Conservation (phyloP, 2,797 vertebrate species). For the Zenarchopterus dispar region DNA sequence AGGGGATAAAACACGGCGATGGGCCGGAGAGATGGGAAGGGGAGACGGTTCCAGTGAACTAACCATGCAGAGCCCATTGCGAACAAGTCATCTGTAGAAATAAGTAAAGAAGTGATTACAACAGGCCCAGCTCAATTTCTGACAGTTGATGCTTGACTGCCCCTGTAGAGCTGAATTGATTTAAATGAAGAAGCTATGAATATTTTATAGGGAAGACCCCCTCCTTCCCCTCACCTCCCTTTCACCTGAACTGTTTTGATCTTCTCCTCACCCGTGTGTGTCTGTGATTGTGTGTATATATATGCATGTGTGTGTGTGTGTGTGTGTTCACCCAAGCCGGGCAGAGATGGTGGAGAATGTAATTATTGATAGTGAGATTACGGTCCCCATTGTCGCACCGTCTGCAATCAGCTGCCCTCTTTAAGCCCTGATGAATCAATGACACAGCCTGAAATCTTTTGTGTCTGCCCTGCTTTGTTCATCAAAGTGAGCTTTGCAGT, state of each 20-base stretch:
- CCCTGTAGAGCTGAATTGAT: constrained; percentile 77
- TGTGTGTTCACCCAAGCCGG: not conserved
- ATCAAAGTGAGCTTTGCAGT: constrained; percentile 75
- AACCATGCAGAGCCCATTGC: constrained; percentile 77
- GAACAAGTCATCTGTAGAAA: constrained; percentile 78
- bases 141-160: constrained; percentile 78
- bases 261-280: constrained; percentile 32
- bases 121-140: constrained; percentile 79
- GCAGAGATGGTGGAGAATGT: constrained; percentile 54
- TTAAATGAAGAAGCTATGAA: constrained; percentile 86
- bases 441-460: constrained; percentile 66
- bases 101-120: constrained; percentile 83
- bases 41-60: constrained; percentile 54
- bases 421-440: constrained; percentile 74
- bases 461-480: constrained; percentile 66
- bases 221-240: constrained; percentile 14
- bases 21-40: constrained; percentile 41
- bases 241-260: constrained; percentile 72
- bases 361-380: constrained; percentile 80
- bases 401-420: constrained; percentile 71
- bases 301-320: constrained; percentile 9
- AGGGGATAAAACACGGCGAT: constrained; percentile 71
- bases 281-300: constrained; percentile 21
- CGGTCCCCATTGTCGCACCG: constrained; percentile 61
- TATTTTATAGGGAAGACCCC: constrained; percentile 76